Conservation (phyloP, 92 coral and sea anemone species). For the Epizoanthus ramosus region DNA sequence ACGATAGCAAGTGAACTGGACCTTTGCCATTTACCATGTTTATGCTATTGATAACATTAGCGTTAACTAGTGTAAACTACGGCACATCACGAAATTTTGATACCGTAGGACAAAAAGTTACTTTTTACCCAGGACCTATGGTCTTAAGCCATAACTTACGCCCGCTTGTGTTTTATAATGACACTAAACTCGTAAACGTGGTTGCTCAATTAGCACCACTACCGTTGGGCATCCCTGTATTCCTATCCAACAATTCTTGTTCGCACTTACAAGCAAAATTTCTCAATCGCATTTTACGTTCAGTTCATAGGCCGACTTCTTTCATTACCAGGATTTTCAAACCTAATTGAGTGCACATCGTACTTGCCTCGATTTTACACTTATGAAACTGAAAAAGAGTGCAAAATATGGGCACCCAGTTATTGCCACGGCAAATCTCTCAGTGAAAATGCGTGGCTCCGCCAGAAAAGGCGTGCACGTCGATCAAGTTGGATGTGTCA, state of each 20-base stretch:
- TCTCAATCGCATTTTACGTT: not conserved
- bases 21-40: too few species aligned
- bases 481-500: constrained; percentile 48
- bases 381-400: constrained; percentile 36
- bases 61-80: too few species aligned
- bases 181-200: constrained; percentile 10
- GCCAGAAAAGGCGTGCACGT: not conserved
- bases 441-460: constrained; percentile 38
- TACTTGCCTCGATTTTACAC: constrained; percentile 46
- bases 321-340: constrained; percentile 46
- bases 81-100: not conserved
- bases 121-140: constrained; percentile 8
- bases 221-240: not conserved
- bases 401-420: constrained; percentile 55
- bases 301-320: constrained; percentile 27
- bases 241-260: not conserved
- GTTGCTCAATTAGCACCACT: not conserved
- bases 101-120: constrained; percentile 2
- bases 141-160: constrained; percentile 7
- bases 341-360: constrained; percentile 46
- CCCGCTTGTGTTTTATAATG: not conserved
- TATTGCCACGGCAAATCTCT: constrained; percentile 17
- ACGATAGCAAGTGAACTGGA: too few species aligned
- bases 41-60: too few species aligned
- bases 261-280: not conserved